phyloP scores from a whole-genome alignment of 2,888 invertebrate genomes.

The Megalurothrips usitatus region DNA sequence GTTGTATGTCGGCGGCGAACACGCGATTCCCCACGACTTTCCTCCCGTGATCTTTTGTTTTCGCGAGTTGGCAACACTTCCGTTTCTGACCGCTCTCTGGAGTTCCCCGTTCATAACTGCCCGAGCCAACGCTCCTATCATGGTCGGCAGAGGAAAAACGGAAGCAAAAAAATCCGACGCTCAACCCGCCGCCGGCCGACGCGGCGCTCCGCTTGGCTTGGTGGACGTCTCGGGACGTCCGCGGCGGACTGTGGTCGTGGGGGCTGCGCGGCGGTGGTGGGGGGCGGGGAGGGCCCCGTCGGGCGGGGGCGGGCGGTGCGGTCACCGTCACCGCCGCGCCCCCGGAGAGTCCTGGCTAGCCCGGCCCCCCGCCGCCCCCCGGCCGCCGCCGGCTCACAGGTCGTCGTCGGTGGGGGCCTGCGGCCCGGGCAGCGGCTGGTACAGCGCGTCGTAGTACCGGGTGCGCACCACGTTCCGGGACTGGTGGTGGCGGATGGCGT shows the following conservation, averaged over 20 bases:
- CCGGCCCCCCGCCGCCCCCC: neutral
- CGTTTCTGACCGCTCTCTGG: too few relatives aligned
- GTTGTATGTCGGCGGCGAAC: too few relatives aligned
- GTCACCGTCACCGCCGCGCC: neutral
- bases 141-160: too few relatives aligned
- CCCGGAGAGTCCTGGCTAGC: neutral
- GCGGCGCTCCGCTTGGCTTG: neutral
- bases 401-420: neutral
- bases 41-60: too few relatives aligned
- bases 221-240: neutral
- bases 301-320: neutral
- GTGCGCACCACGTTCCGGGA: slow-evolving; percentile 18
- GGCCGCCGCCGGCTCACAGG: neutral
- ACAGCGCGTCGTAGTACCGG: slow-evolving; percentile 15
- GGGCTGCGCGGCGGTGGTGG: neutral
- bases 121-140: too few relatives aligned
- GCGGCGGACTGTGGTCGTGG: neutral
- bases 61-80: too few relatives aligned
- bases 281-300: neutral
- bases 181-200: neutral
- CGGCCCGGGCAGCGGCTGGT: slow-evolving; percentile 20
- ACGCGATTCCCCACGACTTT: too few relatives aligned
- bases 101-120: too few relatives aligned
- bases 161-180: neutral
- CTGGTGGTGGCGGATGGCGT: slow-evolving; percentile 10